A percentile compares a stretch with the other conserved stretches of the same genome.
Evolutionary conservation across 2,113 vertebrate genomes (phyloP).

Genomic region (Crotalus helleri): DNA sequence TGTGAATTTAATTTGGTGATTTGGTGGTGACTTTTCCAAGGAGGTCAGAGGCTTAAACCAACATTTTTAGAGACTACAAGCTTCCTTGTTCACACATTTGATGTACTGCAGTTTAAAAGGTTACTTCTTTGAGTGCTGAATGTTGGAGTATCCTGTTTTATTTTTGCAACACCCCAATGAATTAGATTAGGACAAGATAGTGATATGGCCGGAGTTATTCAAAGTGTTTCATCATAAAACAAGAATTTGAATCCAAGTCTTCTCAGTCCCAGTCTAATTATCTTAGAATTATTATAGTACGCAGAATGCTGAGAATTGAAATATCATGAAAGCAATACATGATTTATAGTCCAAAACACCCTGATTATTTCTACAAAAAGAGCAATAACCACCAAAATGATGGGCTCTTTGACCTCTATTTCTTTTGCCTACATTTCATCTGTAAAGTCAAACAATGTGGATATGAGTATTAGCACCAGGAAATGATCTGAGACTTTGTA

Average conservation of each 20-base stretch:
- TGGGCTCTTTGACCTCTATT: conserved; percentile 46
- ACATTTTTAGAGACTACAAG: background rate
- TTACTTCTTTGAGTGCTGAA: background rate
- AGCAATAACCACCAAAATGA: conserved; percentile 33
- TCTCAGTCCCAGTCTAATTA: background rate
- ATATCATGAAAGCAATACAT: background rate
- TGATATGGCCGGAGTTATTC: background rate
- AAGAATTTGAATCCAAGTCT: background rate
- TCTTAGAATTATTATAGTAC: background rate
- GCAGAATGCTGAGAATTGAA: background rate
- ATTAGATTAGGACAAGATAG: background rate
- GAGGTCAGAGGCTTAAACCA: background rate
- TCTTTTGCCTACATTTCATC: conserved; percentile 35
- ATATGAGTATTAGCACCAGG: conserved; percentile 33
- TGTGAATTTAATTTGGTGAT: background rate
- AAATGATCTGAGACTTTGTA: conserved; percentile 33
- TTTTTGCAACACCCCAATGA: background rate
- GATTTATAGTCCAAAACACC: background rate
- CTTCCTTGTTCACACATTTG: background rate
- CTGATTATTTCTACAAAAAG: conserved; percentile 9
- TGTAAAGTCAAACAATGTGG: conserved; percentile 51
- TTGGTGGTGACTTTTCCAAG: background rate
- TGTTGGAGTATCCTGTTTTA: background rate
- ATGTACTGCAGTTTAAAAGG: background rate
- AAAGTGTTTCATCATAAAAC: background rate